Evolutionary conservation across 2,797 vertebrate genomes (phyloP), one percentile per base, ranked within the genome.

Genomic region (Huso huso): DNA sequence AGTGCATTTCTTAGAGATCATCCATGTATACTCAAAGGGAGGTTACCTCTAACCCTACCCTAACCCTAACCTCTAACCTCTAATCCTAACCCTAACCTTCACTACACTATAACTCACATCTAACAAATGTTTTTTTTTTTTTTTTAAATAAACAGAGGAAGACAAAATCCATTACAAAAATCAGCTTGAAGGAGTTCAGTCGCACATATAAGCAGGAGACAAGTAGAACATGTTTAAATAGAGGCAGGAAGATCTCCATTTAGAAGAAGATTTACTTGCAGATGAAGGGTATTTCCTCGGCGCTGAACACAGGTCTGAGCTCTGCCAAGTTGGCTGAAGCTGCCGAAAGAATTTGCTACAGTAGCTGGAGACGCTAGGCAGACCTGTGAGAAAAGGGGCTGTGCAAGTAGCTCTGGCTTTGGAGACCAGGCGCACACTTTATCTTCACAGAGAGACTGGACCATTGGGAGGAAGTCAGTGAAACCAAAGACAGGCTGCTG

Each of bases 401-500:
- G 48, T 3, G 6, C 55, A 37, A 50, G 72, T 71, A 66, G 75
- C 67, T 55, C 7, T 37, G 62, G 59, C 63, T 37, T 37, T 37
- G 23, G 23, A 37, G 23, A 67, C 58, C 71, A 70, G 68, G 67
- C 67, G 63, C 51, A 72, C 64, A 70, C 74, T 51, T 70, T 77
- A 60, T 67, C 1, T 74, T 69, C 10, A 11, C 49, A 66, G 23
- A 23, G 67, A 66, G 67, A 67, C 23, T 63, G 62, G 51, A 55
- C 64, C 65, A 71, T 70, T 68, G 69, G 65, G 76, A 70, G 70
- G 73, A 74, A 69, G 64, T 50, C 64, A 61, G 57, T 70, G 72
- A 82, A 84, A 79, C 68, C 59, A 53, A 69, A 81, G 69, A 73
- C 71, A 49, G 53, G 51, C 70, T 1, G n/a, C 69, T 6, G 50